Base-by-base conservation (phyloP, 2,888 invertebrate genomes). In the Antheraea yamamai region DNA sequence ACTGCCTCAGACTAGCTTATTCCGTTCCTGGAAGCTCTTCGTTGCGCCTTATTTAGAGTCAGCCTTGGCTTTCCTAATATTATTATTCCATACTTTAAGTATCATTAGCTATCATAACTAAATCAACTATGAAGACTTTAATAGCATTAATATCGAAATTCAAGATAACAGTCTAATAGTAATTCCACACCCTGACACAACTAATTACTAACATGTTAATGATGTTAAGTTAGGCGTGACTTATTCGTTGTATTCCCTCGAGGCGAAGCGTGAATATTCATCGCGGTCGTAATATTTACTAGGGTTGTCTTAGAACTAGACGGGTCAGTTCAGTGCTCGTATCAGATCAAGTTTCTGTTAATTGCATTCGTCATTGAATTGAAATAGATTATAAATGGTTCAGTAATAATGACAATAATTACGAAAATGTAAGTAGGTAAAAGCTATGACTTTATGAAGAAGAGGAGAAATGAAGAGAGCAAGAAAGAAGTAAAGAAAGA, bases 261-360 rank as follows among this genome's bases (percentile, higher is more conserved):
- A 72, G 76, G 52, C 68, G 72, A 72, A 64, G 75, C 73, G 78
- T 81, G 82, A 82, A 82, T 82, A 80, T 82, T 82, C 82, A 82
- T 80, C 78, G 72, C 79, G 71, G 77, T 75, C 75, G 77, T 76
- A 80, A 78, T 79, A 81, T 80, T 80, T 77, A 75, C 77, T 75
- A 61, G 23, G 23, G 23, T 61, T 23, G 12, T 61, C 23, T 61
- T 12, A 61, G 61, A 61, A 61, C 23, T 61, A 23, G 23, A 1
- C 61, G 23, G 61, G 23, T 1, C 20, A 61, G 61, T 61, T 10
- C n/a, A 61, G 8, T n/a, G 12, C 12, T 61, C n/a, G 12, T 61
- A 61, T 61, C 23, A 61, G 61, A 61, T 61, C 61, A 61, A 61
- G 61, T 61, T 61, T 61, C 23, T 61, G 61, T 12, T 61, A 61